Evolutionary conservation across 2,113 vertebrate genomes (phyloP).

Genomic region (Megalops atlanticus): DNA sequence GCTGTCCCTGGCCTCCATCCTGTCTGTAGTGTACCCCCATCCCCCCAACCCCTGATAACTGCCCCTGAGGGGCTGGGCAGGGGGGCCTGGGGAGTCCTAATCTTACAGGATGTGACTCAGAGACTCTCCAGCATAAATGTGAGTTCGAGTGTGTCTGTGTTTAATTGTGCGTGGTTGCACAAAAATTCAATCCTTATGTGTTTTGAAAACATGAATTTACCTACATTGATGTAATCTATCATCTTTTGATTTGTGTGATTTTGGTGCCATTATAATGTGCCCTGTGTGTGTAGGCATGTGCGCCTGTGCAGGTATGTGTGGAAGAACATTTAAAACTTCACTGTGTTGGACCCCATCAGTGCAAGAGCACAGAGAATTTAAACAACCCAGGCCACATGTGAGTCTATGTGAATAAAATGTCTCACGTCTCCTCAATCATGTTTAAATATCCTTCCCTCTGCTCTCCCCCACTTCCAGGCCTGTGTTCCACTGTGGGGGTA

Average conservation of each 20-base stretch:
- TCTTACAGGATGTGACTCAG: not conserved
- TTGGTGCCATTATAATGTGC: not conserved
- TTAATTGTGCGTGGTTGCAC: not conserved
- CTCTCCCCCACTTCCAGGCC: slow-evolving; percentile 66
- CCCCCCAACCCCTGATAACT: not conserved
- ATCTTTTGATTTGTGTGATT: too few relatives aligned
- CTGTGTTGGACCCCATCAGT: too few relatives aligned
- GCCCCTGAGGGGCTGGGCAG: not conserved
- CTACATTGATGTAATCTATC: too few relatives aligned
- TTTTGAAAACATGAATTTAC: too few relatives aligned
- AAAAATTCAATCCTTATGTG: too few relatives aligned
- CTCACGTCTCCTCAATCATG: not conserved
- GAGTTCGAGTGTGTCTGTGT: not conserved
- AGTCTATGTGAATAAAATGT: too few relatives aligned
- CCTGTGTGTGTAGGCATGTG: not conserved
- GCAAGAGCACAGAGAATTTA: too few relatives aligned
- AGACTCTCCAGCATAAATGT: not conserved
- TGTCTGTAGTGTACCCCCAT: not conserved
- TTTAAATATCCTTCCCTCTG: not conserved
- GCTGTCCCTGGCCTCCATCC: not conserved
- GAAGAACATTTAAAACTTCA: not conserved
- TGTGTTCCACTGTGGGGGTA: slow-evolving; percentile 82
- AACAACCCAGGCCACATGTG: too few relatives aligned
- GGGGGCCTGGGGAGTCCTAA: not conserved
- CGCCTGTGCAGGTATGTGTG: not conserved